Percentiles rank a stretch among this genome's conserved stretches.
Conservation (phyloP, 2,888 invertebrate species). For the Phortica okadai region DNA sequence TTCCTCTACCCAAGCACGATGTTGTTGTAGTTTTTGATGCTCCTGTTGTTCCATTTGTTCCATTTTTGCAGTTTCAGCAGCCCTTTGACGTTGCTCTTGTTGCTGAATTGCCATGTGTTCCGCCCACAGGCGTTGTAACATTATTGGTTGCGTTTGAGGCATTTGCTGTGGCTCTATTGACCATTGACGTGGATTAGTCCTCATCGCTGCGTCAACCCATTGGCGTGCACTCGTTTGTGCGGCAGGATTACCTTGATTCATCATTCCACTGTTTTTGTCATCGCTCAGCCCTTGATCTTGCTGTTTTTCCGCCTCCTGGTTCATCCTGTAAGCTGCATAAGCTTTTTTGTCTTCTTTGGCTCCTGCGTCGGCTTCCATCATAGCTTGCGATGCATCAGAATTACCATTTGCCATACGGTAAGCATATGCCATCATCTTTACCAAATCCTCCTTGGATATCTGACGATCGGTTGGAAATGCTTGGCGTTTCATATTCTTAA, state of each 20-base stretch:
- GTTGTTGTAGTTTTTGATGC: conserved; percentile 30
- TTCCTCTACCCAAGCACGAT: conserved; percentile 42
- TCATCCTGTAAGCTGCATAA: conserved; percentile 47
- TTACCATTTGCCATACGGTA: conserved; percentile 64
- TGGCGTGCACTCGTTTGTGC: not conserved
- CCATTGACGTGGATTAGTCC: conserved; percentile 26
- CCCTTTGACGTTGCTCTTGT: conserved; percentile 42
- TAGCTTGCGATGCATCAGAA: conserved; percentile 42
- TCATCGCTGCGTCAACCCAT: conserved; percentile 23
- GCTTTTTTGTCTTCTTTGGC: conserved; percentile 45
- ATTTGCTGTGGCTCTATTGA: conserved; percentile 25
- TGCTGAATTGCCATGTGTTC: not conserved
- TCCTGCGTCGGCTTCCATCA: conserved; percentile 31
- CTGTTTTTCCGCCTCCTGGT: not conserved
- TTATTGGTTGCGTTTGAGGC: conserved; percentile 26
- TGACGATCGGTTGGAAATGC: conserved; percentile 29
- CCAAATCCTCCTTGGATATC: conserved; percentile 64
- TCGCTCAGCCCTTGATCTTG: conserved; percentile 17
- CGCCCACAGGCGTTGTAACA: conserved; percentile 24
- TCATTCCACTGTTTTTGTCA: not conserved
- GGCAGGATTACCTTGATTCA: conserved; percentile 7
- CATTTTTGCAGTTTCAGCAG: conserved; percentile 40
- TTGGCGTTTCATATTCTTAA: conserved; percentile 58
- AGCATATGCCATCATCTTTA: conserved; percentile 67
- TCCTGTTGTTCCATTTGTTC: conserved; percentile 34